Percentiles rank a stretch among this genome's conserved stretches.
These are phyloP conservation scores for Erinaceus europaeus DNA, from an alignment of 2,113 vertebrate genomes.

Conservation along the genomic window DNA sequence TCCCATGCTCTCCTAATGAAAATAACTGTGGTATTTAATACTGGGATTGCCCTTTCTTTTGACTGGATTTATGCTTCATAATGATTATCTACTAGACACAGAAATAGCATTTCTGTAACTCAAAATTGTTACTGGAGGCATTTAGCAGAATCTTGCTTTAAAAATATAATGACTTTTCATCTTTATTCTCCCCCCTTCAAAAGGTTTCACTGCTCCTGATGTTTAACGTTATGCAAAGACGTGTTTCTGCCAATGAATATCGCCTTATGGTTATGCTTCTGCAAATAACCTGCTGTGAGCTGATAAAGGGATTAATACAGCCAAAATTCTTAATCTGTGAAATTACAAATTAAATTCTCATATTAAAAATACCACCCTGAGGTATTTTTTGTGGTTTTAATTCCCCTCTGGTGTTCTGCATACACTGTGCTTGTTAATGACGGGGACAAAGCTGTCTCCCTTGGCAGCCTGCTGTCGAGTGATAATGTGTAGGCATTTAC, in stretches of 20 bases:
- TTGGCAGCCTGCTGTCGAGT: conserved; percentile 85
- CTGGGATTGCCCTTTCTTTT: conserved; percentile 79
- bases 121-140: conserved; percentile 86
- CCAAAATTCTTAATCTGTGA: conserved; percentile 94
- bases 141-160: conserved; percentile 87
- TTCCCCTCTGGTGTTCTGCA: conserved; percentile 91
- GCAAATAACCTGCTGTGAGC: conserved; percentile 95
- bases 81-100: conserved; percentile 88
- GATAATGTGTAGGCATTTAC: conserved; percentile 89
- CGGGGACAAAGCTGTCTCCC: conserved; percentile 85
- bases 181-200: conserved; percentile 91
- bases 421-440: conserved; percentile 90
- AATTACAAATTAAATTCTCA: conserved; percentile 96
- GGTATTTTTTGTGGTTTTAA: conserved; percentile 93
- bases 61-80: conserved; percentile 83
- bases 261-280: conserved; percentile 89
- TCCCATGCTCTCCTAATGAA: conserved; percentile 73
- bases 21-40: conserved; percentile 79
- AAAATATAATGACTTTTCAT: conserved; percentile 90
- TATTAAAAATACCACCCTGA: conserved; percentile 94
- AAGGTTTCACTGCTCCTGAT: conserved; percentile 87
- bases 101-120: conserved; percentile 85
- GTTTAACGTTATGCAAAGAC: conserved; percentile 88
- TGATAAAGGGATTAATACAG: conserved; percentile 99
- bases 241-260: conserved; percentile 90